phyloP scores from a whole-genome alignment of 2,797 vertebrate genomes.

The Hapalemur alaotrensis region DNA sequence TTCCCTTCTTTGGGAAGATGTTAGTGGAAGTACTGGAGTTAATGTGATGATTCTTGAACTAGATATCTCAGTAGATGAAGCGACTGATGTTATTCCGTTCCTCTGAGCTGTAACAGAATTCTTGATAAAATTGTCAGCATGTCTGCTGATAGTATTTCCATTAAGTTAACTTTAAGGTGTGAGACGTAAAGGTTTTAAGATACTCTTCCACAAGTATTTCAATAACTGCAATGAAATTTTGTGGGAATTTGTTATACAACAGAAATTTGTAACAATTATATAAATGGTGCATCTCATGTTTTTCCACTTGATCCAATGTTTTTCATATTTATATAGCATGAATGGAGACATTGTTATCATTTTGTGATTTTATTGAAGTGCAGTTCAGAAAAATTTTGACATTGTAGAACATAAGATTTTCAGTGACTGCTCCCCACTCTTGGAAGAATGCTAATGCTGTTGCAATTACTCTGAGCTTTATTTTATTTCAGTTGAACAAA shows the following conservation, averaged over 20 bases:
- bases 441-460: conserved; percentile 29
- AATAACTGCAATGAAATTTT: conserved; percentile 12
- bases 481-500: conserved; percentile 34
- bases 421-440: neutral
- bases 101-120: neutral
- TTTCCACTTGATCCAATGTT: neutral
- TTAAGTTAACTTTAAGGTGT: neutral
- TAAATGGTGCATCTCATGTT: conserved; percentile 22
- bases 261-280: conserved; percentile 43
- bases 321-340: conserved; percentile 49
- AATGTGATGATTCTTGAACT: neutral
- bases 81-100: neutral
- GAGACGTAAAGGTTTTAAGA: conserved; percentile 29
- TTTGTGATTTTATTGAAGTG: conserved; percentile 50
- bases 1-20: neutral
- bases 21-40: neutral
- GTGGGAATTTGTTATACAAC: conserved; percentile 5
- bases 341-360: neutral
- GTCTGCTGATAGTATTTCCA: neutral
- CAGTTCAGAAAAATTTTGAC: conserved; percentile 58
- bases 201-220: conserved; percentile 19
- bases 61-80: neutral
- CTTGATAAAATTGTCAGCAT: neutral
- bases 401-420: conserved; percentile 20
- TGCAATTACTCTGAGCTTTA: conserved; percentile 25